Evolutionary conservation across 2,888 invertebrate genomes (phyloP).

Genomic region (Heliconius aoede): DNA sequence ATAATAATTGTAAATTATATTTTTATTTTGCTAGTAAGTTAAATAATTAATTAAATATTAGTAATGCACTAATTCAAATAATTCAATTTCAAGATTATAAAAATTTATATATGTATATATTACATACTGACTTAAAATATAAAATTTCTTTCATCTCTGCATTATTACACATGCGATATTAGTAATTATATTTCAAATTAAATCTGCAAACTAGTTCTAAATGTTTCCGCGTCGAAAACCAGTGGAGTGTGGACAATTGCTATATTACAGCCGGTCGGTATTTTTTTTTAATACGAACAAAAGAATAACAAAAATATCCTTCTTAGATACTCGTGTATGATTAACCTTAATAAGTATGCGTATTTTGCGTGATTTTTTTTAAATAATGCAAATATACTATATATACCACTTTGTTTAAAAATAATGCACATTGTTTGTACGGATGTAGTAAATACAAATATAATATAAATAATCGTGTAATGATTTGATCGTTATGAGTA

Average conservation of each 20-base stretch:
- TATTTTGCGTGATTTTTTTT: neutral
- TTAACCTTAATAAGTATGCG: neutral
- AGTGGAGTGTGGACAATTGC: conserved; percentile 33
- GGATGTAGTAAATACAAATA: neutral
- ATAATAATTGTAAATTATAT: neutral
- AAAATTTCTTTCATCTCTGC: neutral
- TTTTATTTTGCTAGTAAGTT: neutral
- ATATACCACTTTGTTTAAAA: neutral
- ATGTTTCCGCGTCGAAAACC: conserved; percentile 32
- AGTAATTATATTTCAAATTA: conserved; percentile 28
- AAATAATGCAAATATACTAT: neutral
- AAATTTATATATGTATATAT: too few relatives aligned
- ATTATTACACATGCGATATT: neutral
- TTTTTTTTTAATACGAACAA: neutral
- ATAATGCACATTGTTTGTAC: neutral
- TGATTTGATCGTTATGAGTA: neutral
- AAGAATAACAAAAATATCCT: conserved; percentile 8
- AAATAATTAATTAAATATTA: neutral
- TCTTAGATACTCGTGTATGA: neutral
- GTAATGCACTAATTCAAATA: neutral
- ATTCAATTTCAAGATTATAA: too few relatives aligned
- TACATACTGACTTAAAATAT: too few relatives aligned
- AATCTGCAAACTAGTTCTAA: conserved; percentile 18
- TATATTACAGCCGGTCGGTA: conserved; percentile 3
- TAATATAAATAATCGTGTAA: neutral